Evolutionary conservation across 2,797 vertebrate species (phyloP).

Genomic region (Lateolabrax maculatus): DNA sequence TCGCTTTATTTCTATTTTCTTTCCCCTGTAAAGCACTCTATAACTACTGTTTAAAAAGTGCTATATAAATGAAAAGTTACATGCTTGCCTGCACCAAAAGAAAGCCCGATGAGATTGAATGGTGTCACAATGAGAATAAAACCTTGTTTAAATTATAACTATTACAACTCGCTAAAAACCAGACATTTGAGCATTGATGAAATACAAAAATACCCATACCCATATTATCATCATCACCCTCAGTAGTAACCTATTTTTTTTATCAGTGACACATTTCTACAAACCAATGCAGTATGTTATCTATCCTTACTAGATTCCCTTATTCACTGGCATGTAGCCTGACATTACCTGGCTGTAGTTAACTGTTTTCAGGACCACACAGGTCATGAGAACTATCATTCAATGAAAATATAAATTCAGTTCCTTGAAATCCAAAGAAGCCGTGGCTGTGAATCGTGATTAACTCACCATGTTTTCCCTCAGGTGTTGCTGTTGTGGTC

Average conservation of each 20-base stretch:
- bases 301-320: not conserved
- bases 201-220: not conserved
- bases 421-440: slow-evolving; percentile 8
- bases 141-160: not conserved
- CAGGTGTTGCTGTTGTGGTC: slow-evolving; percentile 38
- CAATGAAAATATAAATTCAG: not conserved
- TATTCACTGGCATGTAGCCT: not conserved
- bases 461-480: slow-evolving; percentile 82
- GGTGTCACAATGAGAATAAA: not conserved
- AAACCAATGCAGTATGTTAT: not conserved
- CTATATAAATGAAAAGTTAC: not conserved
- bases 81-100: not conserved
- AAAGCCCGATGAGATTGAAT: not conserved
- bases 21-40: not conserved
- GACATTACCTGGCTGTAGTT: not conserved
- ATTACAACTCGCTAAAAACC: not conserved
- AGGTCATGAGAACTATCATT: not conserved
- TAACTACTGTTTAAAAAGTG: not conserved
- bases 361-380: slow-evolving; percentile 1
- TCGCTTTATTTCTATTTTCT: not conserved
- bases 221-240: not conserved
- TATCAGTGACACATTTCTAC: not conserved
- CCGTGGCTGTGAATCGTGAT: not conserved
- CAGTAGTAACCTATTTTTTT: not conserved
- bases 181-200: not conserved